Evolutionary conservation across 2,888 invertebrate species (phyloP), one percentile per base, ranked within the genome.

Genomic region (Epirrhoe alternata): DNA sequence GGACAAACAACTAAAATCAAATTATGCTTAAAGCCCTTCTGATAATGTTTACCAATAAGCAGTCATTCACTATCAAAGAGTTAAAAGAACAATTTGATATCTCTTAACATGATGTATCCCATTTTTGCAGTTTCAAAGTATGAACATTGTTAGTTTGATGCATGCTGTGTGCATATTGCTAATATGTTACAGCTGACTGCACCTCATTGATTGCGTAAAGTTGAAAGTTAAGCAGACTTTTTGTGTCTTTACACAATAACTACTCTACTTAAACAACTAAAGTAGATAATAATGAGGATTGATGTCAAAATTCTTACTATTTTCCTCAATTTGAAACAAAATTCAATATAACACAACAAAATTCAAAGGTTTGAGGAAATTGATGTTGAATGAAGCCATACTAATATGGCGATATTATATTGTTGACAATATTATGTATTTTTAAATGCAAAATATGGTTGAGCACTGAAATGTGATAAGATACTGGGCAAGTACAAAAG

Each of bases 381-480:
- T 2, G 24, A 24, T 24, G 1, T 24, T 24, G 24, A 24, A 24
- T 24, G 24, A 24, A 2, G 24, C 24, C 24, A 24, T 24, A 24
- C 24, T 24, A 24, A 24, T 1, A 24, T 24, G 24, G 24, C 24
- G 3, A 24, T 24, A 24, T 24, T 24, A 31, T 5, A 47, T 33
- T 47, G 12, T 50, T 54, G 24, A 33, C 8, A 47, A 31, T 12
- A 56, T 17, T 24, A 24, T 24, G 45, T 51, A 14, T 53, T 63
- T 50, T 62, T 5, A 16, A 55, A 56, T 58, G 58, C 24, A 49
- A 57, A 58, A 63, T 52, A 63, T 49, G 5, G 24, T 52, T 33
- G 6, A 33, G 6, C 17, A 59, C 60, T 65, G 10, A 45, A 64
- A 74, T 71, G 59, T 75, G 81, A 82, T 82, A 80, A 80, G 77